phyloP scores from a whole-genome alignment of 1,140 invertebrate genomes.

The Bombus waltoni region DNA sequence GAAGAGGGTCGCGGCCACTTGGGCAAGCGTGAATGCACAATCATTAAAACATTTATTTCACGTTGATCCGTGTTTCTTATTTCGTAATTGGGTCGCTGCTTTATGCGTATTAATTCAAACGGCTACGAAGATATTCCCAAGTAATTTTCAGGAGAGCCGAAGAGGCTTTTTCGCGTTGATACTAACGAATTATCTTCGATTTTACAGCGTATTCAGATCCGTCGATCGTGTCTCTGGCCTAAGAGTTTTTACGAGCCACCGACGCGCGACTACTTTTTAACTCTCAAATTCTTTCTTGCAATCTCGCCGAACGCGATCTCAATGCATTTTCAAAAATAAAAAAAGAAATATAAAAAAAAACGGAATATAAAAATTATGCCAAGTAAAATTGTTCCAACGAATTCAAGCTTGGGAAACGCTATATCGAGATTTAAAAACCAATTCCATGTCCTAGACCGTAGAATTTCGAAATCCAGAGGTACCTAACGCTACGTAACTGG shows the following conservation, averaged over 20 bases:
- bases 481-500: not conserved
- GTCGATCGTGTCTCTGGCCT: not conserved
- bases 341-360: too few relatives aligned
- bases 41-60: conserved; percentile 37
- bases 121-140: not conserved
- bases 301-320: too few relatives aligned
- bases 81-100: conserved; percentile 23
- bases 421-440: not conserved
- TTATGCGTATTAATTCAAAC: conserved; percentile 16
- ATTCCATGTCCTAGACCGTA: not conserved
- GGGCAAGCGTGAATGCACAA: conserved; percentile 29
- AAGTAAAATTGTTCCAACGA: not conserved
- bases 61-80: conserved; percentile 26
- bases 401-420: not conserved
- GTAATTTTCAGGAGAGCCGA: not conserved
- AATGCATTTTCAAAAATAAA: too few relatives aligned
- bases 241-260: not conserved
- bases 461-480: not conserved
- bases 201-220: too few relatives aligned
- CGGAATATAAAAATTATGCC: too few relatives aligned
- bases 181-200: not conserved
- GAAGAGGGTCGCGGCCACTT: conserved; percentile 26
- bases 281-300: too few relatives aligned
- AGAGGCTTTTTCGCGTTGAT: not conserved
- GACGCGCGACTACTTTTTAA: too few relatives aligned